Conservation (phyloP, 2,797 vertebrate species). For the Otolemur crassicaudatus region DNA sequence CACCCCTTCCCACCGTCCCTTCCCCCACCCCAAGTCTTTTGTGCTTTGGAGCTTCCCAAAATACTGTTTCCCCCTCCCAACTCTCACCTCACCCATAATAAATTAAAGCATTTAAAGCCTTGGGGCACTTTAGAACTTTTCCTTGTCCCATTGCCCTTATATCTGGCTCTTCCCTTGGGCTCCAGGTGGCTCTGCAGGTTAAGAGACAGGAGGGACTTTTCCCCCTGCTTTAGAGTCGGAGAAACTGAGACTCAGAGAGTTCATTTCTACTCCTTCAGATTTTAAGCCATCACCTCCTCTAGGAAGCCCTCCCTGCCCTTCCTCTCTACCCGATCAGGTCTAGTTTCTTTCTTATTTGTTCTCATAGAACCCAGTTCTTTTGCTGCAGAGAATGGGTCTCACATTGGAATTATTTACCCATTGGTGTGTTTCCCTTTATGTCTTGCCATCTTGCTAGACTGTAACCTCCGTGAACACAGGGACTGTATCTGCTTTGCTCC, state of each 20-base stretch:
- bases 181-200: not conserved
- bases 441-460: not conserved
- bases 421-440: not conserved
- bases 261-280: not conserved
- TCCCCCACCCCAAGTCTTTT: not conserved
- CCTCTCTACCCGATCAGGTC: not conserved
- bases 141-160: not conserved
- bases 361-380: not conserved
- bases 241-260: not conserved
- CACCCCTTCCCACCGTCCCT: too few relatives aligned
- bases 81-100: not conserved
- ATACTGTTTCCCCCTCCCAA: not conserved
- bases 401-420: not conserved
- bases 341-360: not conserved
- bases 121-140: not conserved
- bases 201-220: not conserved
- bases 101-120: not conserved
- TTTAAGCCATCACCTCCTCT: not conserved
- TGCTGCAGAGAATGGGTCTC: not conserved
- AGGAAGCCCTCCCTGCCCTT: constrained; percentile 25
- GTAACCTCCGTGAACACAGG: not conserved
- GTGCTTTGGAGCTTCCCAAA: not conserved
- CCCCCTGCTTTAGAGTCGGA: not conserved
- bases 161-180: not conserved
- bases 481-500: not conserved